These are phyloP conservation scores for Maniola jurtina DNA, from an alignment of 1,140 invertebrate species.

Conservation along the genomic window DNA sequence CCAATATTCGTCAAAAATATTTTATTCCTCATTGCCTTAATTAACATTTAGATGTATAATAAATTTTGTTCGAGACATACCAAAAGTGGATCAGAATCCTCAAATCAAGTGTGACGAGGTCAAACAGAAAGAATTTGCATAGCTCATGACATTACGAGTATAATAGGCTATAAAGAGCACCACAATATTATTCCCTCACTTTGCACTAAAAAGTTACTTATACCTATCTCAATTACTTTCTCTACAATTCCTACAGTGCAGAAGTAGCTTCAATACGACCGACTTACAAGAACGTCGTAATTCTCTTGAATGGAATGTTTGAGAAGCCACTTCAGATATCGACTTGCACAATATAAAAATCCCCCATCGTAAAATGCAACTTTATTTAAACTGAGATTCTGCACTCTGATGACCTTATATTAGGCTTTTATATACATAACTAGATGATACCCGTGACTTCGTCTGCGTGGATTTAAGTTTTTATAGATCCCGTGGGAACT, in stretches of 20 bases:
- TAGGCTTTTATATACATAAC: slow-evolving; percentile 38
- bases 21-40: slow-evolving; percentile 66
- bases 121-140: slow-evolving; percentile 61
- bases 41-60: slow-evolving; percentile 74
- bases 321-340: slow-evolving; percentile 43
- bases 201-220: slow-evolving; percentile 28
- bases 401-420: slow-evolving; percentile 46
- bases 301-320: slow-evolving; percentile 50
- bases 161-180: slow-evolving; percentile 37
- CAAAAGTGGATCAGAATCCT: slow-evolving; percentile 69
- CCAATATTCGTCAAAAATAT: slow-evolving; percentile 58
- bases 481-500: too few species aligned
- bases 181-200: slow-evolving; percentile 40
- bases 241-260: slow-evolving; percentile 16
- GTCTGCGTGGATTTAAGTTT: too few species aligned
- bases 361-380: slow-evolving; percentile 42
- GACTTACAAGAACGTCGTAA: slow-evolving; percentile 49
- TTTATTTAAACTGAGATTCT: slow-evolving; percentile 37
- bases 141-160: slow-evolving; percentile 45
- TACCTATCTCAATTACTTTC: background rate
- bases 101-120: slow-evolving; percentile 67
- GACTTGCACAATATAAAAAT: slow-evolving; percentile 59
- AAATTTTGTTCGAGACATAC: slow-evolving; percentile 69
- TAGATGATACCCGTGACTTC: too few species aligned
- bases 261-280: slow-evolving; percentile 46